Base-by-base conservation (phyloP, 2,888 invertebrate genomes). In the Slavum lentiscoides region DNA sequence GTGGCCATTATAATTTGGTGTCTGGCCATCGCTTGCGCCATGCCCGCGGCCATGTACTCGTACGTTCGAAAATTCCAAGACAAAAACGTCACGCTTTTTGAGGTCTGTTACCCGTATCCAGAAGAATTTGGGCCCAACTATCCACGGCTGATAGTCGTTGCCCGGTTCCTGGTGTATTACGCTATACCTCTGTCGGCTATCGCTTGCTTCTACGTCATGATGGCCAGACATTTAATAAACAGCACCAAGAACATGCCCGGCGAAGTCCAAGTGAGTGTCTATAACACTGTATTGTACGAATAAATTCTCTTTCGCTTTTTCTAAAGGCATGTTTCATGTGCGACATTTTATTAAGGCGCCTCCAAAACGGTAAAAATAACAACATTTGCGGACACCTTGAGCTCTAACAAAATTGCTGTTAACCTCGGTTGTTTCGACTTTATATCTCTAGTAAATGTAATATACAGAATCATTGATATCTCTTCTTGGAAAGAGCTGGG, bases 141-240 rank as follows among this genome's bases (percentile, higher is more conserved):
- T 86, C 90, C 92, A 0, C 89, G 89, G 74, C 87, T 88, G 58
- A 89, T 92, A 87, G 90, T 93, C n/a, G 86, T 92, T 83, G 85
- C 86, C 59, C 89, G 88, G 84, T 89, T 91, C 82, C 87, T 95
- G 76, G 89, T 95, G 74, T 95, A 95, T 88, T 97, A 97, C 87
- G 90, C 93, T 5, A 88, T 96, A 61, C 97, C 97, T 0, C 88
- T 97, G 84, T 87, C 90, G n/a, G 91, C 96, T 83, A 96, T 97
- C 84, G 92, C 92, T 0, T 88, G 92, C 75, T 97, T 96, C 89
- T 97, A 97, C 88, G 89, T 92, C 62, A 88, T 95, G 84, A 97
- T 97, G 93, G 96, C 97, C 0, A 88, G 92, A 4, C 92, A 94
- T 85, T 89, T 97, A 73, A 91, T 96, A 83, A 90, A 91, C 75